Evolutionary conservation across 2,888 invertebrate genomes (phyloP).

Genomic region (Onchidella celtica): DNA sequence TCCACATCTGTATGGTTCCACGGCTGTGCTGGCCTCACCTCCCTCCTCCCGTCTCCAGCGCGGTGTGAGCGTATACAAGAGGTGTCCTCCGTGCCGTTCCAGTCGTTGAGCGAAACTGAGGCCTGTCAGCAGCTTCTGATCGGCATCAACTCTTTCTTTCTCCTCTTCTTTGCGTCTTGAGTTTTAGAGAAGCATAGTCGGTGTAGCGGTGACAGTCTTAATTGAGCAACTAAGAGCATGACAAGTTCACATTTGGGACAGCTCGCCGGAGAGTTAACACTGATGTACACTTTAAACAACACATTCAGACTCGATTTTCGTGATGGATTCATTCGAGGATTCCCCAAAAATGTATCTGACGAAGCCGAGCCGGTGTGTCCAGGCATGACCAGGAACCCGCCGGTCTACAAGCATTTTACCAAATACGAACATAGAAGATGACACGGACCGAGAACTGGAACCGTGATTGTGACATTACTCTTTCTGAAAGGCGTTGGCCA

Average conservation of each 20-base stretch:
- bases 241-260: not conserved
- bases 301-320: no score
- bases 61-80: not conserved
- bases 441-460: no score
- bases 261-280: not conserved
- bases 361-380: no score
- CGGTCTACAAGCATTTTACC: no score
- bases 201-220: not conserved
- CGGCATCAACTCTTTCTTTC: not conserved
- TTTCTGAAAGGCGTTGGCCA: no score
- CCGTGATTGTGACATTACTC: no score
- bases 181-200: not conserved
- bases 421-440: no score
- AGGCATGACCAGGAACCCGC: no score
- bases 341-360: no score
- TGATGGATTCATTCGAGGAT: no score
- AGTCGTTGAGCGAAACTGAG: not conserved
- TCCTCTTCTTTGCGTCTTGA: not conserved
- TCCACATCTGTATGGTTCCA: constrained; percentile 11
- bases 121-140: not conserved
- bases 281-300: no score
- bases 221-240: not conserved
- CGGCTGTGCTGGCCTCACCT: not conserved
- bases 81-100: not conserved
- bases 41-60: not conserved